A percentile compares a stretch with the other conserved stretches of the same genome.
phyloP scores from a whole-genome alignment of 1,140 invertebrate species.

The Lordiphosa clarofinis region DNA sequence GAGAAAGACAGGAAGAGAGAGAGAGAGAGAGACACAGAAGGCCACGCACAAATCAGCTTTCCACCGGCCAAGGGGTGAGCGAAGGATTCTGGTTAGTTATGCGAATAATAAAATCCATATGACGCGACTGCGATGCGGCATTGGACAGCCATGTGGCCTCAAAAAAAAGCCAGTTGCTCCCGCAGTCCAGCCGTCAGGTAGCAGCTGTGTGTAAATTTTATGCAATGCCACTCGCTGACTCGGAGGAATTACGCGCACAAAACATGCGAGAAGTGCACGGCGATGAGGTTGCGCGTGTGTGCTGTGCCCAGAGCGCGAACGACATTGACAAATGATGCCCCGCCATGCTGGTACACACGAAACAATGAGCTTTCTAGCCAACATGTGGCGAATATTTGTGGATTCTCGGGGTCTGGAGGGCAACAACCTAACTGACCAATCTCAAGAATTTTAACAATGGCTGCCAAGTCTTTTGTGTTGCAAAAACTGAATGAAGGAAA shows the following conservation, averaged over 20 bases:
- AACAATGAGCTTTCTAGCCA: slow-evolving; percentile 39
- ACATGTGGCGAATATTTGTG: slow-evolving; percentile 54
- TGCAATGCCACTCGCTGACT: slow-evolving; percentile 37
- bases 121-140: background rate
- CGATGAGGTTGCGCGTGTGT: slow-evolving; percentile 52
- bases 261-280: slow-evolving; percentile 41
- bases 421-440: slow-evolving; percentile 54
- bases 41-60: slow-evolving; percentile 7
- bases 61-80: background rate
- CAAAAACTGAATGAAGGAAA: slow-evolving; percentile 16
- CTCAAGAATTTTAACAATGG: slow-evolving; percentile 52
- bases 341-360: slow-evolving; percentile 26
- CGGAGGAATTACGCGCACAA: slow-evolving; percentile 55
- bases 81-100: slow-evolving; percentile 25
- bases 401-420: slow-evolving; percentile 60
- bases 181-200: slow-evolving; percentile 4
- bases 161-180: slow-evolving; percentile 2
- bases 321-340: slow-evolving; percentile 74
- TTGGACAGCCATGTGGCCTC: background rate
- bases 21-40: background rate
- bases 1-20: too few species aligned
- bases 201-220: slow-evolving; percentile 37
- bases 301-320: slow-evolving; percentile 41
- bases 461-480: slow-evolving; percentile 54
- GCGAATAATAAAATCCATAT: slow-evolving; percentile 36